phyloP scores from a whole-genome alignment of 2,797 vertebrate genomes.

The Galaxias olidus region DNA sequence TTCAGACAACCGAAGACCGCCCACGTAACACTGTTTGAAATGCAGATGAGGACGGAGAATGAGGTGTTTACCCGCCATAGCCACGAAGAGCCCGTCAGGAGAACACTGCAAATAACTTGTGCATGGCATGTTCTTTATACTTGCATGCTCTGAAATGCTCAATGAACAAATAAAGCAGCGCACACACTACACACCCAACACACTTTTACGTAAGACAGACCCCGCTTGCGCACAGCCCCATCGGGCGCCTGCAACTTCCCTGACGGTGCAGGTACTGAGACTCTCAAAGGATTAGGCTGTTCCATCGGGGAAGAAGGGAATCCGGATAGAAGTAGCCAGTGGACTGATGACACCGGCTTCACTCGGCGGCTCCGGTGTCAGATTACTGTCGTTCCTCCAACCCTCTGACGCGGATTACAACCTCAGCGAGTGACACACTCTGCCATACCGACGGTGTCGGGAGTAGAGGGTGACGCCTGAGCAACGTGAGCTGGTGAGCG shows the following conservation, averaged over 20 bases:
- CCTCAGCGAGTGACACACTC: neutral
- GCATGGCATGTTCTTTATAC: no score
- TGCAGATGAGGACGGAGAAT: constrained; percentile 55
- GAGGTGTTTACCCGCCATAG: constrained; percentile 27
- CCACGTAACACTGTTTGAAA: constrained; percentile 49
- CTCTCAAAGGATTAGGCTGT: neutral
- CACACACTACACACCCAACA: neutral
- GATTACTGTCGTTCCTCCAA: neutral
- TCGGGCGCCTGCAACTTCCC: no score
- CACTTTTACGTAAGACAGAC: no score
- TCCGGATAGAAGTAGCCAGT: neutral
- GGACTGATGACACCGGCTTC: constrained; percentile 11
- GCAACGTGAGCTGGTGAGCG: no score
- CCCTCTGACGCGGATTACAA: neutral
- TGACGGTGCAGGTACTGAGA: no score
- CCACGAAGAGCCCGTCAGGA: constrained; percentile 26
- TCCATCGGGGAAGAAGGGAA: neutral
- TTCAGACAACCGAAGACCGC: no score
- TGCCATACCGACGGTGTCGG: no score
- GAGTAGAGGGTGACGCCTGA: neutral
- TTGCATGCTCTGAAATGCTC: no score
- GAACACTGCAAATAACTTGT: neutral
- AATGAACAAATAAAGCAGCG: neutral
- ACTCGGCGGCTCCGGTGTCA: neutral
- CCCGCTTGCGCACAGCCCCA: no score